Base-by-base conservation (phyloP, 2,113 vertebrate species). In the Osmerus mordax region DNA sequence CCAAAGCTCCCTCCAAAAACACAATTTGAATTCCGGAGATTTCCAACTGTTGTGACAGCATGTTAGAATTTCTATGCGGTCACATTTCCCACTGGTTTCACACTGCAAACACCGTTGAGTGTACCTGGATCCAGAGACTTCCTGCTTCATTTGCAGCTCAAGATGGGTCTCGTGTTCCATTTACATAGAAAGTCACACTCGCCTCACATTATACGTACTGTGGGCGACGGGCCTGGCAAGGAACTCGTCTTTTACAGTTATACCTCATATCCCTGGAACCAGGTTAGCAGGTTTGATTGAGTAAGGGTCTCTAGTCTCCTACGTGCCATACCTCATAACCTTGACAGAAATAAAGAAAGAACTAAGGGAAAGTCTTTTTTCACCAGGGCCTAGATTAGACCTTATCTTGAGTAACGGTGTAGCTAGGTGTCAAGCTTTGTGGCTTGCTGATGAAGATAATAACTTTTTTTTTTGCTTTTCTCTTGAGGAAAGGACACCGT, bases 321-420 rank as follows among this genome's bases (percentile, higher is more conserved):
- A 67, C 70, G 72, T 59, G 65, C 69, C 70, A 80, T 54, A 71
- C 74, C 84, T 79, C 77, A 83, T 85, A 91, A 88, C 88, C 88
- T 92, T 90, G 87, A 85, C 85, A 82, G 72, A 66, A 79, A 86
- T 85, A 83, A 89, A 87, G 87, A 82, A 91, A 90, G 84, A 90
- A 88, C 86, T 73, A 88, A 87, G 88, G 78, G 81, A 63, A 78
- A n/a, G 55, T 51, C 25, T 51, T 60, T 70, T 72, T 70, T 63
- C n/a, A 52, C 58, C 67, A 75, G 80, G 81, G 82, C 84, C 82
- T 78, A 89, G 91, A 90, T 91, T 89, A 89, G 86, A 83, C 90
- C 84, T 89, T 92, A 90, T 92, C 91, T 91, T 87, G 83, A 85
- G 82, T 86, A 85, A 91, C 87, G 86, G 86, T 85, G 86, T 77